These are phyloP conservation scores for Procapra przewalskii DNA, from an alignment of 2,113 vertebrate genomes.

Conservation along the genomic window DNA sequence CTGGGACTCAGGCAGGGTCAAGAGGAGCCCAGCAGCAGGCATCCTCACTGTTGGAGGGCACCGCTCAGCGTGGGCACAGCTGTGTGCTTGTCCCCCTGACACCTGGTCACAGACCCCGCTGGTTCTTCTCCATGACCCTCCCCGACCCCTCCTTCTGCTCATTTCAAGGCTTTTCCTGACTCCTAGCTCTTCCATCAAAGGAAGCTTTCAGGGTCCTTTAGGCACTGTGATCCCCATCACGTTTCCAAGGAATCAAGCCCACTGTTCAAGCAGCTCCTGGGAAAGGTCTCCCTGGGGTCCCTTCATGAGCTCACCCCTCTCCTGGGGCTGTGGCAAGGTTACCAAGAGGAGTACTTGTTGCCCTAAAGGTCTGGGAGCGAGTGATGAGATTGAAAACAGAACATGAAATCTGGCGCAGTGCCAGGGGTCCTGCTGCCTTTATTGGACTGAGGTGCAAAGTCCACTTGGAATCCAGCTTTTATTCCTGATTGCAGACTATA, in stretches of 20 bases:
- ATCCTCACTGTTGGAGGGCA: not conserved
- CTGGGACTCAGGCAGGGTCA: accelerated
- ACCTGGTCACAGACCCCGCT: not conserved
- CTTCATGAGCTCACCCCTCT: not conserved
- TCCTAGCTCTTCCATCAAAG: not conserved
- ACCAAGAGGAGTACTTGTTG: not conserved
- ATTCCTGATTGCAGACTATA: not conserved
- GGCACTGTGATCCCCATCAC: not conserved
- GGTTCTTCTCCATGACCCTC: not conserved
- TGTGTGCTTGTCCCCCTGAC: not conserved
- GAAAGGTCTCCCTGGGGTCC: not conserved
- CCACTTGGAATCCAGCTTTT: not conserved
- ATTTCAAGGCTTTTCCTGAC: not conserved
- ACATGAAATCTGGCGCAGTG: accelerated
- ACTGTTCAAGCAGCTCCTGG: not conserved
- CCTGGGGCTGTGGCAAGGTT: too few relatives aligned
- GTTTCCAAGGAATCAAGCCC: not conserved
- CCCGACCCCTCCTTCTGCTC: not conserved
- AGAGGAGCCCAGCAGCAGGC: accelerated
- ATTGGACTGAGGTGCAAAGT: not conserved
- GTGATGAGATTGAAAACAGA: not conserved
- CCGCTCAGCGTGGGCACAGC: not conserved
- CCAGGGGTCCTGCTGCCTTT: not conserved
- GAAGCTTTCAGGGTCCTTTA: not conserved
- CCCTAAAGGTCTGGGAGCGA: not conserved